Evolutionary conservation across 2,797 vertebrate species (phyloP), one percentile per base, ranked within the genome.

Genomic region (Sphenopsis melanotis): DNA sequence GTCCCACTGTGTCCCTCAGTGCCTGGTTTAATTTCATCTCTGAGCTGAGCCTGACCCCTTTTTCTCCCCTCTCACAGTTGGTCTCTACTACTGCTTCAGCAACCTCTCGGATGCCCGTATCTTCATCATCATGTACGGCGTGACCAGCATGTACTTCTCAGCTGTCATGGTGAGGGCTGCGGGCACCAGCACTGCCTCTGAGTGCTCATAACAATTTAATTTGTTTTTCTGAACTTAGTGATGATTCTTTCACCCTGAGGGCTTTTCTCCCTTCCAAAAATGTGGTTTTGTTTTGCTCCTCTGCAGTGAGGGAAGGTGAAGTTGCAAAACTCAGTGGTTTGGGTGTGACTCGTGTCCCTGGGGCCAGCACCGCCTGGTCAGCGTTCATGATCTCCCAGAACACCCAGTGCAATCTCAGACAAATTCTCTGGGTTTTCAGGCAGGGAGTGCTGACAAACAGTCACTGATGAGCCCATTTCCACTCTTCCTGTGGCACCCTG

Each of bases 101-200:
- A 99, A 99, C 98, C 98, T 99, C 78, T 99, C 99, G 0, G 99
- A 99, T 3, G 99, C 99, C 87, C 98, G 99, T 57, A 99, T 99
- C 90, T 99, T 99, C 95, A 99, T 99, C 98, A 99, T 99, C 98
- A 99, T 99, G 99, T 99, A 99, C 1, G 99, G 99, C 0, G 99
- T 99, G 92, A 99, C 99, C 98, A 99, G 99, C 98, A 99, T 99
- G 99, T 99, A 99, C 97, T 99, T 99, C 97, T 99, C 99, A 1
- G 99, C 99, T 24, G 99, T 99, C 71, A 99, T 99, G 99, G 99
- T 99, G 98, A 95, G 98, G 30, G 52, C 53, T n/a, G 50, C 2
- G 1, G 46, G 59, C 3, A 1, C 18, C 3, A 4, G 32, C 46
- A 3, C 53, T 1, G 3, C 26, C 53, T 12, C 6, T 0, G 6